Evolutionary conservation across 2,888 invertebrate species (phyloP), one percentile per base, ranked within the genome.

Genomic region (Oxystoma pomonae): DNA sequence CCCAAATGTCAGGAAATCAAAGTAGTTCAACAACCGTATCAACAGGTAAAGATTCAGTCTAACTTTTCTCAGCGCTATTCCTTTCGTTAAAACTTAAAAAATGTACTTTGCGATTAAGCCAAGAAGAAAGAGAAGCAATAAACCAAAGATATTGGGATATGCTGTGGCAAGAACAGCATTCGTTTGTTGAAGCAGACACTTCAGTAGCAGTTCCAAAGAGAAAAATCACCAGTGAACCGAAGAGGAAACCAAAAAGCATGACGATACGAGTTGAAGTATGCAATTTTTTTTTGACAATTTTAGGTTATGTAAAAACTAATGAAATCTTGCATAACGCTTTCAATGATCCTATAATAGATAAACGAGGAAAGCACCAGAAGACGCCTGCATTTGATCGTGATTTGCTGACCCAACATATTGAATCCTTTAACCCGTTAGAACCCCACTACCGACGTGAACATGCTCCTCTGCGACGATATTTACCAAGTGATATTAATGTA

Each of bases 321-420:
- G 55, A 53, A 3, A 53, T 53, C 16, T 53, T 53, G 16, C 55
- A 53, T 53, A 53, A 53, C 55, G 16, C 3, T 53, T 53, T 53
- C 55, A 53, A 3, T 7, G 3, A 53, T 53, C 55, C 55, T n/a
- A 53, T 17, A 53, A 53, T 53, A 9, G 55, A 53, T 53, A 53
- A 53, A 53, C 55, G 55, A 53, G 55, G 55, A 53, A 53, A 53
- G 55, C 55, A 53, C 55, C 55, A 53, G 55, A 53, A 53, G 16
- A 53, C 55, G 55, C 55, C 55, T 53, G 55, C 55, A 53, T 53
- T 53, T 53, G 55, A 53, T 53, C 55, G 55, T 53, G 18, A 53
- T 53, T 53, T 53, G 55, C 16, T 53, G 55, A 53, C 16, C 55
- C 55, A 53, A 16, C 55, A 53, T 53, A n/a, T 53, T 3, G 55